Conservation (phyloP, 2,113 vertebrate genomes). For the Neogobius melanostomus region DNA sequence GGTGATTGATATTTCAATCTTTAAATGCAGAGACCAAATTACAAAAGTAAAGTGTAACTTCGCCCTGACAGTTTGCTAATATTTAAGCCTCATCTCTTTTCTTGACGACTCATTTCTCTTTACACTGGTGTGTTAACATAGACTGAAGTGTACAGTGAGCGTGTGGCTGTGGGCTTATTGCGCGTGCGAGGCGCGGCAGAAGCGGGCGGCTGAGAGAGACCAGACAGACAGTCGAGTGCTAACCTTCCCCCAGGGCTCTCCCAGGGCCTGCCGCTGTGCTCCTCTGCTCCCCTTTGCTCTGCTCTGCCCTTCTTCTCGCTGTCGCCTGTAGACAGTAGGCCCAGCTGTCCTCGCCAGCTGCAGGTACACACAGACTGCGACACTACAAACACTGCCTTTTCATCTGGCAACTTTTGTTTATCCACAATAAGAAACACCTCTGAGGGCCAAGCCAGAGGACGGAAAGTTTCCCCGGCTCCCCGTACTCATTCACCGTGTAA, state of each 20-base stretch:
- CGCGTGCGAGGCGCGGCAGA: constrained; percentile 32
- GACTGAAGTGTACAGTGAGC: constrained; percentile 38
- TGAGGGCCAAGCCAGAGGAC: constrained; percentile 35
- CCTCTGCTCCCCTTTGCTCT: constrained; percentile 53
- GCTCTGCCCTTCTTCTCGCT: constrained; percentile 52
- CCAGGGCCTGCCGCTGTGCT: constrained; percentile 53
- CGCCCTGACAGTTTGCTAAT: no score
- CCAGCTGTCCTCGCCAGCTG: constrained; percentile 51
- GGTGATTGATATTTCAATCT: no score
- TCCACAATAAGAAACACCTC: constrained; percentile 30
- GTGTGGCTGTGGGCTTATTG: constrained; percentile 60
- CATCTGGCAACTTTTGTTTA: constrained; percentile 41
- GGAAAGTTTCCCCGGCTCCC: neutral
- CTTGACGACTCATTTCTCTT: constrained; percentile 8
- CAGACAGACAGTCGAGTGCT: constrained; percentile 43
- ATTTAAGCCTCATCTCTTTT: neutral
- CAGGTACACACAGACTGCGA: constrained; percentile 33
- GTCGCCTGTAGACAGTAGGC: constrained; percentile 66
- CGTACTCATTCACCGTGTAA: neutral
- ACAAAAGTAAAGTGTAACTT: no score
- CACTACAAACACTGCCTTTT: constrained; percentile 34
- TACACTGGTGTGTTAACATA: constrained; percentile 38
- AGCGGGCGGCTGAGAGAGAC: constrained; percentile 18
- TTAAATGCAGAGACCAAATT: no score
- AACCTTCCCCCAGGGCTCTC: constrained; percentile 75